Base-by-base conservation (phyloP, 1,140 invertebrate species). In the Drosophila burlai region DNA sequence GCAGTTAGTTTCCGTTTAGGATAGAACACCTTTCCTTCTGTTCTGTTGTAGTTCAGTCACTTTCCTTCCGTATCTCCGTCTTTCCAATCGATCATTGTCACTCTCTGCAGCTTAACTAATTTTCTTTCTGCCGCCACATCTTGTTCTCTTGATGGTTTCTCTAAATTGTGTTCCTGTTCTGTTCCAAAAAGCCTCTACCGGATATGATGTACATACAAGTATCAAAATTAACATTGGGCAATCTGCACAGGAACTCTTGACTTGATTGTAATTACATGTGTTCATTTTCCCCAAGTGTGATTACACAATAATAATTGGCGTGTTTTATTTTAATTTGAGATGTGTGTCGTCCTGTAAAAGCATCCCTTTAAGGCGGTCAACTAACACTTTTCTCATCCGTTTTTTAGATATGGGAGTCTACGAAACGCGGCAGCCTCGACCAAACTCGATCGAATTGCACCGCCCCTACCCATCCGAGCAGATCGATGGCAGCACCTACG, bases 391-490 rank as follows among this genome's bases (percentile, higher is more conserved):
- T 26, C 2, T 15, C 36, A 40, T 68, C 58, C 49, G 8, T 54
- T 83, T 89, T 89, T 31, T 85, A 93, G 92, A 87, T 75, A 92
- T 92, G 85, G 92, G 91, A 34, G 78, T 92, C 18, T 93, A 92
- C 61, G 92, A 93, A 55, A 93, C 93, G 60, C 93, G 95, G 66
- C 96, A 96, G 16, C 94, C 95, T 4, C 93, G 96, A 79, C 96
- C 96, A 9, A 97, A 96, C 92, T 97, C 96, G 47, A 96, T 97
- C 67, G 96, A 97, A 89, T 93, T 97, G 38, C 94, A 95, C 76
- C 93, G 95, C 62, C 96, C 94, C 79, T 96, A 96, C 89, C 94
- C 94, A 6, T 60, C 90, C 9, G 95, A 96, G 73, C 94, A 95
- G 21, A 94, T 95, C 38, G 94, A 95, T 80, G 94, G 93, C 16